A percentile compares a stretch with the other conserved stretches of the same genome.
Evolutionary conservation across 2,797 vertebrate species (phyloP).

Genomic region (Schizopygopsis pylzovi): DNA sequence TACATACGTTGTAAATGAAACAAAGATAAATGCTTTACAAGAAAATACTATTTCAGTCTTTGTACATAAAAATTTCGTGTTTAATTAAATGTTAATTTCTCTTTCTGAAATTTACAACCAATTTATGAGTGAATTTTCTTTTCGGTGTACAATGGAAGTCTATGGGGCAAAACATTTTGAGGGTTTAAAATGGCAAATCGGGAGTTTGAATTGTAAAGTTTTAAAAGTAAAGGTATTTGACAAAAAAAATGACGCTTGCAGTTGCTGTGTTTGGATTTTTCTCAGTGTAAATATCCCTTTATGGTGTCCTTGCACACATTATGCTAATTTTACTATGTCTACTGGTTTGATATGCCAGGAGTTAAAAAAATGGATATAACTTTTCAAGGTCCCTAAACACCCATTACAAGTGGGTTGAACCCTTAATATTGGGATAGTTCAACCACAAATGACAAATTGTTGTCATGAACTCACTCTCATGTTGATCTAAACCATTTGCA

Average conservation of each 20-base stretch:
- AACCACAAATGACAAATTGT: background rate
- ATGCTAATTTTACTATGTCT: background rate
- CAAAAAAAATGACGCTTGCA: too few species aligned
- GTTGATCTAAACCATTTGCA: background rate
- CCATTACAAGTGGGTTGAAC: background rate
- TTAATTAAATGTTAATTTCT: background rate
- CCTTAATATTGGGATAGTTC: background rate
- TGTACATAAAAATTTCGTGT: background rate
- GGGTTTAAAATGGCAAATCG: background rate
- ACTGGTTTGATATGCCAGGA: background rate
- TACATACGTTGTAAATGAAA: too few species aligned
- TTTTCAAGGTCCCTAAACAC: background rate
- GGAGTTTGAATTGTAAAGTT: too few species aligned
- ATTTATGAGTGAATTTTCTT: too few species aligned
- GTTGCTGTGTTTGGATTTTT: background rate
- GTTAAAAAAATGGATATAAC: background rate
- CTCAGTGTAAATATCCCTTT: background rate
- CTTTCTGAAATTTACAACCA: background rate
- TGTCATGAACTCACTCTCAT: background rate
- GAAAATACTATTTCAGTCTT: background rate
- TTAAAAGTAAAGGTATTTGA: too few species aligned
- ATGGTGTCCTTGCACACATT: background rate
- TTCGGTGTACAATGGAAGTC: too few species aligned
- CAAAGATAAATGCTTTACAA: too few species aligned
- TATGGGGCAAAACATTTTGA: too few species aligned